Percentiles rank a stretch among this genome's conserved stretches.
Conservation (phyloP, 2,888 invertebrate species). For the Athalia circularis region DNA sequence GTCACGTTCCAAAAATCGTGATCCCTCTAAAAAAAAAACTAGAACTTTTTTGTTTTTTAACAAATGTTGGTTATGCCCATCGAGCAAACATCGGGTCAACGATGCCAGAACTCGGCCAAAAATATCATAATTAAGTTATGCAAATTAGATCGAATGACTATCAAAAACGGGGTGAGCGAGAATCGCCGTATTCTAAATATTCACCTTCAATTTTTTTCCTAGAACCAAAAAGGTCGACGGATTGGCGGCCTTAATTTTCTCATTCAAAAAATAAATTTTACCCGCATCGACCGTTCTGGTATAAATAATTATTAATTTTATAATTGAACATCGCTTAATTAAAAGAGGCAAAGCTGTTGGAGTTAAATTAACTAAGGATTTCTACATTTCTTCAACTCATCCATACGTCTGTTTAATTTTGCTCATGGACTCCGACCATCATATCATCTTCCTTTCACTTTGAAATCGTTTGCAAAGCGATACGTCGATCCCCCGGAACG, state of each 20-base stretch:
- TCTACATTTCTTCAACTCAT: no score
- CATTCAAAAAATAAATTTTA: no score
- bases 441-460: slow-evolving; percentile 1
- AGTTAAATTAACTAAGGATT: background rate
- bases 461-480: slow-evolving; percentile 2
- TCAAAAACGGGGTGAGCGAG: background rate
- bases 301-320: slow-evolving; percentile 1
- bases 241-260: slow-evolving; percentile 2
- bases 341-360: background rate
- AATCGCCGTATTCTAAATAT: background rate
- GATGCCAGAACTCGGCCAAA: background rate
- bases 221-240: background rate
- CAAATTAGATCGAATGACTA: background rate
- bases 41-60: no score
- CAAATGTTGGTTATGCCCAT: no score
- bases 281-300: background rate
- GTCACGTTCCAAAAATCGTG: slow-evolving; percentile 1
- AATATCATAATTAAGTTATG: slow-evolving; percentile 10
- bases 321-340: slow-evolving; percentile 19
- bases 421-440: background rate
- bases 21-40: background rate
- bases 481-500: background rate
- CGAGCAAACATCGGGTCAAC: no score
- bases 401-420: background rate
- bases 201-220: background rate